phyloP scores from a whole-genome alignment of 1,140 invertebrate species.

The Metaphire vulgaris region DNA sequence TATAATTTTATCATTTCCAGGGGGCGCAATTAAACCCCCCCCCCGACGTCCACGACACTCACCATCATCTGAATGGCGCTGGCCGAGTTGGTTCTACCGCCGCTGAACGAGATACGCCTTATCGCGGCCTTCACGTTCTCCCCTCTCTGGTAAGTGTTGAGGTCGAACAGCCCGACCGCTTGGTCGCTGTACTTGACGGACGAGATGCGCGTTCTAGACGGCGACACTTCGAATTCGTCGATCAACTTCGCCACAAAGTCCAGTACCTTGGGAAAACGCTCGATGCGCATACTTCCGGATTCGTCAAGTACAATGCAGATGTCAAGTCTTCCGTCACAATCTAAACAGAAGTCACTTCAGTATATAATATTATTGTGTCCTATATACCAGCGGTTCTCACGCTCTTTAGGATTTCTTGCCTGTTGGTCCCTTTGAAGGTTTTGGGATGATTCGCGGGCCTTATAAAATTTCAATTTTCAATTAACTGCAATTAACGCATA shows the following conservation, averaged over 20 bases:
- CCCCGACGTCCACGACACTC: not conserved
- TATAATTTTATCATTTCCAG: too few relatives aligned
- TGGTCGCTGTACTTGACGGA: slow-evolving; percentile 5
- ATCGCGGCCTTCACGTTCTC: not conserved
- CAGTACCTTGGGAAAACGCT: slow-evolving; percentile 6
- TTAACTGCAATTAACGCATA: too few relatives aligned
- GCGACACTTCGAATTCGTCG: slow-evolving; percentile 16
- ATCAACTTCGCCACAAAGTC: slow-evolving; percentile 9
- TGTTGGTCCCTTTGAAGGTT: too few relatives aligned
- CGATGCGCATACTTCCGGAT: slow-evolving; percentile 17
- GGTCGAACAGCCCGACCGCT: slow-evolving; percentile 19
- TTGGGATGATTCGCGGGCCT: too few relatives aligned
- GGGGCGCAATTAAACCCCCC: too few relatives aligned
- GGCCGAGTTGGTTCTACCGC: not conserved
- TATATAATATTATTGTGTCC: not conserved
- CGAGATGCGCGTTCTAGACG: not conserved
- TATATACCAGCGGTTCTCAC: too few relatives aligned
- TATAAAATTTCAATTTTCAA: too few relatives aligned
- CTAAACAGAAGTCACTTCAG: not conserved
- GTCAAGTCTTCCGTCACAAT: slow-evolving; percentile 13
- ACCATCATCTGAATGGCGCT: not conserved
- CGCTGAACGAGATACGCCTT: not conserved
- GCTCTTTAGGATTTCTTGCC: too few relatives aligned
- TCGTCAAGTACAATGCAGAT: slow-evolving; percentile 16
- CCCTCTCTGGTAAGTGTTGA: slow-evolving; percentile 2